Conservation (phyloP, 2,797 vertebrate species). For the Cyclura pinguis region DNA sequence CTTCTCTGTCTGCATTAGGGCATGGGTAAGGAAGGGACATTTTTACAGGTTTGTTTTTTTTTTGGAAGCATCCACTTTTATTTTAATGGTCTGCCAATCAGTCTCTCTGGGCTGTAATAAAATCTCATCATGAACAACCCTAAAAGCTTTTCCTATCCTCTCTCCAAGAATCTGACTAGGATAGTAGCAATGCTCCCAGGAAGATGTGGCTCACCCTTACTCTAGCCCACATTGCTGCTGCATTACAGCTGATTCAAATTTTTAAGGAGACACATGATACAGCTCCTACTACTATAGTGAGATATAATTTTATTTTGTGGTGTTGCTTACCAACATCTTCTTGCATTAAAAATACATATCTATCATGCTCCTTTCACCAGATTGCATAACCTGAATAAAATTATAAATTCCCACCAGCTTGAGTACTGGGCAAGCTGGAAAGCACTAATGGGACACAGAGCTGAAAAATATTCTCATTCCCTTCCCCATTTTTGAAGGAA, state of each 20-base stretch:
- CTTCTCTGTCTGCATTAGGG: slow-evolving; percentile 5
- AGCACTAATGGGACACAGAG: background rate
- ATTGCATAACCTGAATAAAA: background rate
- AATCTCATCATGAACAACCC: slow-evolving; percentile 61
- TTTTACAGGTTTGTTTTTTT: slow-evolving; percentile 31
- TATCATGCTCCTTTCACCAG: background rate
- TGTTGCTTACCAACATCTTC: background rate
- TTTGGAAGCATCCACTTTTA: slow-evolving; percentile 43
- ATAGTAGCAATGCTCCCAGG: slow-evolving; percentile 17
- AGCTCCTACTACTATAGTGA: background rate
- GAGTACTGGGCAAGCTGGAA: background rate
- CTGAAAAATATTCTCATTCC: background rate
- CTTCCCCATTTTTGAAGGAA: background rate
- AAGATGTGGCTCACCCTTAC: background rate
- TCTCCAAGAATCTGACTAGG: slow-evolving; percentile 17
- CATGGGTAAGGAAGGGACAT: slow-evolving; percentile 1
- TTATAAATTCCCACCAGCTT: background rate
- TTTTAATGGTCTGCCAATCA: slow-evolving; percentile 53
- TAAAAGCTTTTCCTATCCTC: slow-evolving; percentile 54
- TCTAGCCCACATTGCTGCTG: fast-evolving
- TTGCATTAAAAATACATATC: background rate
- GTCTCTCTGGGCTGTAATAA: slow-evolving; percentile 62
- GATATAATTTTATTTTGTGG: background rate
- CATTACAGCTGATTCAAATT: slow-evolving; percentile 3
- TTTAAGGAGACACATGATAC: background rate